phyloP scores from a whole-genome alignment of 1,140 invertebrate species.

The Chrysoperla carnea region DNA sequence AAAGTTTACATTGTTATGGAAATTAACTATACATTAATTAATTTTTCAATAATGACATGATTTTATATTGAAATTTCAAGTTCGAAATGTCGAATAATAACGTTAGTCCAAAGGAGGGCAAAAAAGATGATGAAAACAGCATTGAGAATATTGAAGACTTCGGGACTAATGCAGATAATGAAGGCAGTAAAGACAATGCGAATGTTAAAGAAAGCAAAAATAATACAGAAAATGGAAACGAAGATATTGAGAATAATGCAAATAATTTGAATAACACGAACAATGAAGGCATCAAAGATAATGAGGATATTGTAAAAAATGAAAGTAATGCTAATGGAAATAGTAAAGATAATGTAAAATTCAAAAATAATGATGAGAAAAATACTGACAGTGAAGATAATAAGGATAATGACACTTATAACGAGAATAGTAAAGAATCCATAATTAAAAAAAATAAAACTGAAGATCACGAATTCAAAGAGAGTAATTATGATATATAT shows the following conservation, averaged over 20 bases:
- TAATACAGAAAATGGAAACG: constrained; percentile 1
- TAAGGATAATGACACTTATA: constrained; percentile 3
- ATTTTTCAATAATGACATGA: no score
- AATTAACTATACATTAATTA: no score
- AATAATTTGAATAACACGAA: constrained; percentile 2
- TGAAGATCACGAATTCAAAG: no score
- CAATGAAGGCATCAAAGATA: constrained; percentile 3
- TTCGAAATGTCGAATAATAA: no score
- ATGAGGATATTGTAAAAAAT: constrained; percentile 3
- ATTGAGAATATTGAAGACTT: constrained; percentile 2
- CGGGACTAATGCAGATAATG: constrained; percentile 2
- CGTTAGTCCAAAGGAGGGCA: no score
- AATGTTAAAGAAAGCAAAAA: constrained; percentile 2
- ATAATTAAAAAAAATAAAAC: no score
- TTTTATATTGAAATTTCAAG: no score
- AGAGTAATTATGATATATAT: no score
- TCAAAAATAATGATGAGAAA: constrained; percentile 2
- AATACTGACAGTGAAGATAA: constrained; percentile 3
- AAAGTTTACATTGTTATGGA: no score
- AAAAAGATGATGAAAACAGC: neutral
- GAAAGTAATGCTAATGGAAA: constrained; percentile 3
- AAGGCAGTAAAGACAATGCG: constrained; percentile 2
- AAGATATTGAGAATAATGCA: constrained; percentile 2
- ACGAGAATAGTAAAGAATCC: constrained; percentile 1
- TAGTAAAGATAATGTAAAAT: constrained; percentile 1